These are phyloP conservation scores for Enteromius trimaculatus DNA, from an alignment of 2,797 vertebrate genomes.

Conservation along the genomic window DNA sequence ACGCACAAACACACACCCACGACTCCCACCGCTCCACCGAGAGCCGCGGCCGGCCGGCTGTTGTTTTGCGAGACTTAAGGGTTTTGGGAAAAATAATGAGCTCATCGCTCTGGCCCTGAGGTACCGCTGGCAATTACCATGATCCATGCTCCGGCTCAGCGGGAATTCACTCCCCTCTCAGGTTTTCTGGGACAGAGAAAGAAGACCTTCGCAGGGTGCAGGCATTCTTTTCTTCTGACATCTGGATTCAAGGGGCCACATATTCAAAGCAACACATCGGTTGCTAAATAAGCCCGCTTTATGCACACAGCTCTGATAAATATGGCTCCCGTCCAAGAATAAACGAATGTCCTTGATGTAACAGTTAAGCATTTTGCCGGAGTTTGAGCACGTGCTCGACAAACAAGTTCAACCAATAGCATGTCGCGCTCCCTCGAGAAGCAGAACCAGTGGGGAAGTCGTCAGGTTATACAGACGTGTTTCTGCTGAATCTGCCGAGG, in stretches of 20 bases:
- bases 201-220: constrained; percentile 46
- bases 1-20: constrained; percentile 50
- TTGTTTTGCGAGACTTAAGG: constrained; percentile 56
- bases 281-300: constrained; percentile 44
- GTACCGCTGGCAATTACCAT: constrained; percentile 78
- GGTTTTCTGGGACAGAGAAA: constrained; percentile 54
- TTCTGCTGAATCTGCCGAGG: neutral
- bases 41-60: constrained; percentile 47
- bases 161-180: constrained; percentile 70
- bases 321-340: constrained; percentile 29
- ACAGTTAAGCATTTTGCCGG: constrained; percentile 11
- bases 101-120: constrained; percentile 74
- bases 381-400: constrained; percentile 13
- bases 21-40: constrained; percentile 41
- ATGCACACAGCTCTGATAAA: constrained; percentile 41
- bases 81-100: constrained; percentile 79
- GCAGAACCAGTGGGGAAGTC: neutral
- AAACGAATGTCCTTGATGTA: constrained; percentile 40
- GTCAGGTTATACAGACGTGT: neutral
- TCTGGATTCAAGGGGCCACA: constrained; percentile 46
- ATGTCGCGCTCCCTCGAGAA: neutral
- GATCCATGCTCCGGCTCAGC: constrained; percentile 67
- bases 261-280: constrained; percentile 35
- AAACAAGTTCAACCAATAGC: constrained; percentile 7
- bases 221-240: constrained; percentile 52